These are phyloP conservation scores for Drepanosiphum platanoidis DNA, from an alignment of 2,888 invertebrate genomes.

Conservation along the genomic window DNA sequence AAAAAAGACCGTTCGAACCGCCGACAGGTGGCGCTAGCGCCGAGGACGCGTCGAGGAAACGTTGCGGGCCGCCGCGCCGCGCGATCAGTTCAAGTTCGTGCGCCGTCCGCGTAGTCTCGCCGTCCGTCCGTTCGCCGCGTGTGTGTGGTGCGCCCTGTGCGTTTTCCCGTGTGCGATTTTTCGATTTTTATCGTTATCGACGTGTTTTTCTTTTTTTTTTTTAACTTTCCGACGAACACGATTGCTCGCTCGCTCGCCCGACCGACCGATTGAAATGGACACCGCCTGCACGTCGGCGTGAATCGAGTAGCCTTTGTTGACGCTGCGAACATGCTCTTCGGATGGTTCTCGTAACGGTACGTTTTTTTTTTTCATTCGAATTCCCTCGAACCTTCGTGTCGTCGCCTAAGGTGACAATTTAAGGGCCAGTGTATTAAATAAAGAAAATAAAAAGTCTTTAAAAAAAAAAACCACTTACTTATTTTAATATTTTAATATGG, in stretches of 20 bases:
- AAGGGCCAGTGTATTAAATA: too few relatives aligned
- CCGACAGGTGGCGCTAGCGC: constrained; percentile 37
- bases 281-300: too few relatives aligned
- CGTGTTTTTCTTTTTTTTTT: background rate
- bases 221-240: background rate
- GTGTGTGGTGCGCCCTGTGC: background rate
- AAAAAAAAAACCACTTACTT: too few relatives aligned
- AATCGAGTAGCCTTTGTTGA: too few relatives aligned
- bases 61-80: background rate
- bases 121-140: background rate
- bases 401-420: too few relatives aligned
- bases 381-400: too few relatives aligned
- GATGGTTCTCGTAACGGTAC: constrained; percentile 42
- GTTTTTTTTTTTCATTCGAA: constrained; percentile 15
- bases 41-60: constrained; percentile 49
- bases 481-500: too few relatives aligned
- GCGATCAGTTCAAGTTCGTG: constrained; percentile 57
- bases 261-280: too few relatives aligned
- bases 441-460: too few relatives aligned
- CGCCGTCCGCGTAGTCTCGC: background rate
- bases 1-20: too few relatives aligned
- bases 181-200: background rate
- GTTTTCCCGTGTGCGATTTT: constrained; percentile 5
- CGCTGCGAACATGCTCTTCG: constrained; percentile 1
- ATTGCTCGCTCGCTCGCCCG: background rate